phyloP scores from a whole-genome alignment of 1,140 invertebrate genomes.

The Sogatella furcifera region DNA sequence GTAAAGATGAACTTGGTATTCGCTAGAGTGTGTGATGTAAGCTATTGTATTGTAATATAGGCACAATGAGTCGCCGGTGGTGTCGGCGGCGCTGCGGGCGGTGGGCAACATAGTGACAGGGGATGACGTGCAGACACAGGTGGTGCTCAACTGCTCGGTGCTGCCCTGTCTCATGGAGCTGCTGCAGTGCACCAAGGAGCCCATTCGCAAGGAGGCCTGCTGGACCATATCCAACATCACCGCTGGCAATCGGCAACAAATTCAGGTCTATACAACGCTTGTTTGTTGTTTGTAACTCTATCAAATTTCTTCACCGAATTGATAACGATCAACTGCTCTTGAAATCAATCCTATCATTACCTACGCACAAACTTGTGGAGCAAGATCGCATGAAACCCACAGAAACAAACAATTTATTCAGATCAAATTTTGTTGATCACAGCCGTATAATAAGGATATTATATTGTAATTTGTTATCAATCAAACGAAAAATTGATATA shows the following conservation, averaged over 20 bases:
- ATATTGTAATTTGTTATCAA: too few species aligned
- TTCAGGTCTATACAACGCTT: conserved; percentile 60
- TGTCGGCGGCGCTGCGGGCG: conserved; percentile 89
- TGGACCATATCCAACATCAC: conserved; percentile 99
- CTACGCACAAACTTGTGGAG: too few species aligned
- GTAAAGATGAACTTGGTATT: too few species aligned
- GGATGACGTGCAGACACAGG: conserved; percentile 94
- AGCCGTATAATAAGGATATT: too few species aligned
- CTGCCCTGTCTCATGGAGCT: conserved; percentile 76
- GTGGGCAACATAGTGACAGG: conserved; percentile 98
- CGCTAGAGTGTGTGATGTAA: conserved; percentile 9
- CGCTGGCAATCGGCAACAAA: conserved; percentile 89
- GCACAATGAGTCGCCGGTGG: conserved; percentile 79
- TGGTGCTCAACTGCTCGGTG: conserved; percentile 83
- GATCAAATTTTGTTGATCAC: too few species aligned
- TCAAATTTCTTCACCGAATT: too few species aligned
- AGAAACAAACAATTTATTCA: too few species aligned
- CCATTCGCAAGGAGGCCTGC: conserved; percentile 90
- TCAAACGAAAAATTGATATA: too few species aligned
- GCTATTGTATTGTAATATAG: conserved; percentile 34
- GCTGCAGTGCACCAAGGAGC: conserved; percentile 68
- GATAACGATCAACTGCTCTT: too few species aligned
- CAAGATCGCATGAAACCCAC: too few species aligned
- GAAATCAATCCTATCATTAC: too few species aligned
- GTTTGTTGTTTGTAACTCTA: too few species aligned